Percentiles rank a stretch among this genome's conserved stretches.
These are phyloP conservation scores for Macrosteles quadrilineatus DNA, from an alignment of 1,140 invertebrate species.

Conservation along the genomic window DNA sequence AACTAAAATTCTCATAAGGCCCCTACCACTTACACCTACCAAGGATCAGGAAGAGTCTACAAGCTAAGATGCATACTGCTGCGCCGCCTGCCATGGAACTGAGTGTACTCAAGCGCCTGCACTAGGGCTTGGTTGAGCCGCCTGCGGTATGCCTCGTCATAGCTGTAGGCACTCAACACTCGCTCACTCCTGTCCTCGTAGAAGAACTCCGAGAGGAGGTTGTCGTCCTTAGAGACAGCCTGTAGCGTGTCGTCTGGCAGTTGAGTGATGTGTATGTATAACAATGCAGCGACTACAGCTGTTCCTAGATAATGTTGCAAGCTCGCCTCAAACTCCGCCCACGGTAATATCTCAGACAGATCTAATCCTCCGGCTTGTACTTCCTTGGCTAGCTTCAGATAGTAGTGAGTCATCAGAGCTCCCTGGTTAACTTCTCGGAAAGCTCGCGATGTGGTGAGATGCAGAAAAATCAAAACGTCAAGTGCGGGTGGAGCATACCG, in stretches of 20 bases:
- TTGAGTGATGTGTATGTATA: constrained; percentile 5
- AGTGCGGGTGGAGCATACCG: constrained; percentile 28
- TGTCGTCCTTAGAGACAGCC: neutral
- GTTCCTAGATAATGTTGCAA: constrained; percentile 4
- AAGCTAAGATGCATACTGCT: neutral
- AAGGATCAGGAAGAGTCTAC: no score
- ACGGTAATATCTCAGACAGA: neutral
- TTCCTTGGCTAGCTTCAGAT: constrained; percentile 2
- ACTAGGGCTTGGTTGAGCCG: constrained; percentile 14
- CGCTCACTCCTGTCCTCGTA: constrained; percentile 3
- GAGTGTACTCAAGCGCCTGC: constrained; percentile 19
- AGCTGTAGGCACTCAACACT: constrained; percentile 10
- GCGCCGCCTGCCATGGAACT: neutral
- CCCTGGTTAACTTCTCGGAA: constrained; percentile 16
- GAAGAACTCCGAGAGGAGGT: neutral
- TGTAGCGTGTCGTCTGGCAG: neutral
- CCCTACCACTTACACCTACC: neutral
- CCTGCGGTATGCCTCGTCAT: constrained; percentile 7
- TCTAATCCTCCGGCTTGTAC: neutral
- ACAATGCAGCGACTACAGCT: neutral
- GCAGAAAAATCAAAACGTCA: constrained; percentile 25
- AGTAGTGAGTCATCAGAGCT: constrained; percentile 9
- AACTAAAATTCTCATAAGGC: neutral
- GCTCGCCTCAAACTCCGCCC: constrained; percentile 21
- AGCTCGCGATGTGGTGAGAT: constrained; percentile 17